phyloP scores from a whole-genome alignment of 2,888 invertebrate species.

The Deroplatys truncata region DNA sequence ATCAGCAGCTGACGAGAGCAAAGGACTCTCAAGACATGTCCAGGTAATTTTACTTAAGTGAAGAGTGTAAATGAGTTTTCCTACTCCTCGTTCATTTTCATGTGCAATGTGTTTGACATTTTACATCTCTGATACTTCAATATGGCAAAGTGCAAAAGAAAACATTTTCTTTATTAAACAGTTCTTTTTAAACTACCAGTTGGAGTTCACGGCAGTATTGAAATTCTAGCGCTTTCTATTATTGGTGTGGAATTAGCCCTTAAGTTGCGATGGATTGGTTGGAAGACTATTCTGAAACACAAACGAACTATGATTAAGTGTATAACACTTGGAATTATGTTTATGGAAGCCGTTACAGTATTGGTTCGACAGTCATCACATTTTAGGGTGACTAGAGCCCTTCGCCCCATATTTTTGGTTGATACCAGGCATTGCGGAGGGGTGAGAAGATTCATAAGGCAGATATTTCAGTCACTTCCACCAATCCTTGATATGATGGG shows the following conservation, averaged over 20 bases:
- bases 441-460: slow-evolving; percentile 53
- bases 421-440: slow-evolving; percentile 82
- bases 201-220: slow-evolving; percentile 76
- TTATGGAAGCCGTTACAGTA: slow-evolving; percentile 75
- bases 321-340: slow-evolving; percentile 71
- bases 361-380: slow-evolving; percentile 77
- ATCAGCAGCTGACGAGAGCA: no score
- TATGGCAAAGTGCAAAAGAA: no score
- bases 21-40: no score
- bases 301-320: slow-evolving; percentile 83
- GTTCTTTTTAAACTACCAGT: no score
- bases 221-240: slow-evolving; percentile 69
- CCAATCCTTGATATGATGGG: slow-evolving; percentile 86
- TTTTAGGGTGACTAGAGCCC: slow-evolving; percentile 79
- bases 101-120: no score
- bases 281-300: slow-evolving; percentile 76
- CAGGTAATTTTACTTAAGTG: no score
- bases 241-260: slow-evolving; percentile 74
- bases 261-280: slow-evolving; percentile 82
- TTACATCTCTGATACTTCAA: no score
- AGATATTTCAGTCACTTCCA: slow-evolving; percentile 80
- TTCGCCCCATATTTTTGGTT: slow-evolving; percentile 83
- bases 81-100: no score
- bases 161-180: no score
- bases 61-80: no score